A percentile compares a stretch with the other conserved stretches of the same genome.
Evolutionary conservation across 2,797 vertebrate species (phyloP).

Genomic region (Smutsia temminckii): DNA sequence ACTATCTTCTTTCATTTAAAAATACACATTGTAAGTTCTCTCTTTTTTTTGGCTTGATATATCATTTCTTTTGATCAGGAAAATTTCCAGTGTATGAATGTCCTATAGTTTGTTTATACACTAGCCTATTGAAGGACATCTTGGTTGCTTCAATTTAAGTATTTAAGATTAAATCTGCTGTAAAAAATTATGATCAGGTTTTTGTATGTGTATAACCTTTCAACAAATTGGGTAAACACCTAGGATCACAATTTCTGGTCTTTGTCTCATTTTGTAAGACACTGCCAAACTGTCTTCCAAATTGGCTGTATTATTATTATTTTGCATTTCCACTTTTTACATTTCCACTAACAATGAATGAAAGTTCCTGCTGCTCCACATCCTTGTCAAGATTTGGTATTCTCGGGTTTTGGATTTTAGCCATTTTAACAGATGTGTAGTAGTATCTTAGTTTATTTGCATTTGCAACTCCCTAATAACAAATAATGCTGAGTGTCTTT

Average conservation of each 20-base stretch:
- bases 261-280: neutral
- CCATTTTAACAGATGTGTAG: neutral
- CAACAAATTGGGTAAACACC: neutral
- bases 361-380: neutral
- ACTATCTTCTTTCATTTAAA: neutral
- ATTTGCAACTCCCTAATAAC: neutral
- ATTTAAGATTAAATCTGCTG: neutral
- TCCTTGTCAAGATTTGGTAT: neutral
- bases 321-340: neutral
- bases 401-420: neutral
- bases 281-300: neutral
- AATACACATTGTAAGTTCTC: neutral
- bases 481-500: neutral
- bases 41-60: neutral
- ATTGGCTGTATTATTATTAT: neutral
- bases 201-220: neutral
- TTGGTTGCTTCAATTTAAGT: neutral
- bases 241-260: neutral
- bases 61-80: neutral
- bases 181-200: neutral
- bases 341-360: neutral
- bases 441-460: neutral
- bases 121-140: neutral
- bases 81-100: neutral
- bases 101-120: too few species aligned